Evolutionary conservation across 2,888 invertebrate genomes (phyloP).

Genomic region (Platerodrilus igneus): DNA sequence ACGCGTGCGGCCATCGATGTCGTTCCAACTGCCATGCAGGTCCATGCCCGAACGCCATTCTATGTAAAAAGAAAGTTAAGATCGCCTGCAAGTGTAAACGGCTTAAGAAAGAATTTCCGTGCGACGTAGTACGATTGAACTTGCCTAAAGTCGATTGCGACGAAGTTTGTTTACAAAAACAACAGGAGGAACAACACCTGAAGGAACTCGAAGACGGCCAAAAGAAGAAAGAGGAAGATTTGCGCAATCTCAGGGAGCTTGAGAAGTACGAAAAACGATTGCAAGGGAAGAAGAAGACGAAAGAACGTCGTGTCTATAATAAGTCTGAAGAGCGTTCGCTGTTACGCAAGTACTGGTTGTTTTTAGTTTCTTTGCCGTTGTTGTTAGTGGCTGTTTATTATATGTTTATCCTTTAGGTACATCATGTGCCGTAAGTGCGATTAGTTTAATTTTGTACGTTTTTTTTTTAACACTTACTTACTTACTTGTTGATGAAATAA

Average conservation of each 20-base stretch:
- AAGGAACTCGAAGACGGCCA: conserved; percentile 55
- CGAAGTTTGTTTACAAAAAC: conserved; percentile 57
- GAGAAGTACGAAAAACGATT: conserved; percentile 75
- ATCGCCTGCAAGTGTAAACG: conserved; percentile 74
- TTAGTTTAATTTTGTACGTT: background rate
- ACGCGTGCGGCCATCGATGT: conserved; percentile 82
- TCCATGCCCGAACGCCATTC: conserved; percentile 59
- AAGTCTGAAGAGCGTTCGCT: conserved; percentile 38
- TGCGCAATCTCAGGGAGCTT: conserved; percentile 66
- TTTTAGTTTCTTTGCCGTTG: conserved; percentile 44
- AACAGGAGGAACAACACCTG: conserved; percentile 51
- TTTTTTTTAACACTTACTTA: background rate
- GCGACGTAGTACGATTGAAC: conserved; percentile 55
- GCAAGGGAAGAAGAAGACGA: conserved; percentile 58
- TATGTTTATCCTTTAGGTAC: background rate
- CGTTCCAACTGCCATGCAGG: conserved; percentile 69
- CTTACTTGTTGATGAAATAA: background rate
- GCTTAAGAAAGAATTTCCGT: conserved; percentile 67
- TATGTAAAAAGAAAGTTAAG: conserved; percentile 76
- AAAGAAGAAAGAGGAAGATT: conserved; percentile 59
- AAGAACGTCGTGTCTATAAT: conserved; percentile 45
- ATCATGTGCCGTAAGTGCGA: background rate
- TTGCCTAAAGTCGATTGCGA: conserved; percentile 58
- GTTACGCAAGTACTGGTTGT: conserved; percentile 50
- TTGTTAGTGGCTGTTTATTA: conserved; percentile 1